phyloP scores from a whole-genome alignment of 2,113 vertebrate genomes.

The Glaucomys volans region DNA sequence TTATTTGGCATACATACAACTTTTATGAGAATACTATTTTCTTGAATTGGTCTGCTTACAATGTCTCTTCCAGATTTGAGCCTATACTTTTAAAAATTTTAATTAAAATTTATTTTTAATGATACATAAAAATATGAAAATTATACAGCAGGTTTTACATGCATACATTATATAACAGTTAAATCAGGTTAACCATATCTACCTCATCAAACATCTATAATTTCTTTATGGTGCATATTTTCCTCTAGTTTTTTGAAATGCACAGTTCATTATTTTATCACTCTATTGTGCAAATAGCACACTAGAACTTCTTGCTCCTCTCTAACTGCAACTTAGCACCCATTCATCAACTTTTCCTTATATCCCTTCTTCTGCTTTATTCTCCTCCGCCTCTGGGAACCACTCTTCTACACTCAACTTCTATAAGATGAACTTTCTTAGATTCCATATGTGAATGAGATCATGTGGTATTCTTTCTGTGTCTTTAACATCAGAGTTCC shows the following conservation, averaged over 20 bases:
- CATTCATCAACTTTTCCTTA: not conserved
- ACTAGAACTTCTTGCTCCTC: not conserved
- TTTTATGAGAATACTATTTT: not conserved
- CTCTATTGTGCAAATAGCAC: not conserved
- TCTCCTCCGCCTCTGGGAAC: not conserved
- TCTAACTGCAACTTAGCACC: not conserved
- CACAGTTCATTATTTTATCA: not conserved
- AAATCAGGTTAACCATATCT: too few species aligned
- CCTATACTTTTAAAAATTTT: too few species aligned
- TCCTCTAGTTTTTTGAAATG: not conserved
- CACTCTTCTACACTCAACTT: not conserved
- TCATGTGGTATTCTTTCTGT: not conserved
- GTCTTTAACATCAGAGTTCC: not conserved
- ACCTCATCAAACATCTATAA: too few species aligned
- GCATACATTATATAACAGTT: too few species aligned
- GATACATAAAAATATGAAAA: not conserved
- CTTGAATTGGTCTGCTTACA: not conserved
- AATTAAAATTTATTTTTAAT: not conserved
- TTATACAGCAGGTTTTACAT: not conserved
- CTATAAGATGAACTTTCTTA: not conserved
- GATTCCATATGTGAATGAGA: not conserved
- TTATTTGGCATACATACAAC: not conserved
- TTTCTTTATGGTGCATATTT: not conserved
- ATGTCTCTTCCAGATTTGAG: not conserved
- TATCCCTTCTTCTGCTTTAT: not conserved